A percentile compares a stretch with the other conserved stretches of the same genome.
phyloP scores from a whole-genome alignment of 2,888 invertebrate species.

The Vesta saturnalis region DNA sequence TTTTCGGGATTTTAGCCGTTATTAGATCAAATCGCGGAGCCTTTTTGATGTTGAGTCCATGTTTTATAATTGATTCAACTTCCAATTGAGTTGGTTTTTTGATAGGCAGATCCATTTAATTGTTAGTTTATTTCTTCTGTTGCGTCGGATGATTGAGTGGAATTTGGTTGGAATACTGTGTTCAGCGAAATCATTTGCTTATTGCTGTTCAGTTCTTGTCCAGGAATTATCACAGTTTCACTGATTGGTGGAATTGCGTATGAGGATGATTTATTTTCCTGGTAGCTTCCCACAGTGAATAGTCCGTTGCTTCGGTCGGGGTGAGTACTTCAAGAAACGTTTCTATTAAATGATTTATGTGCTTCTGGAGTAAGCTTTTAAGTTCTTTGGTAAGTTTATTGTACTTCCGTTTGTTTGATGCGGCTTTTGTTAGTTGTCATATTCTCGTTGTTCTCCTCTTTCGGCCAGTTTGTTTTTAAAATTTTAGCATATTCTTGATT shows the following conservation, averaged over 20 bases:
- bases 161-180: background rate
- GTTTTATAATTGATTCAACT: background rate
- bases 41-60: no score
- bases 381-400: no score
- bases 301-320: no score
- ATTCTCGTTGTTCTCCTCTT: background rate
- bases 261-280: no score
- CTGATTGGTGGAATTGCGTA: background rate
- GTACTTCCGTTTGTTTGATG: no score
- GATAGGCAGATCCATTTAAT: slow-evolving; percentile 2
- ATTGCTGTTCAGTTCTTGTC: background rate
- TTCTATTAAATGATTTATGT: background rate
- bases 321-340: no score
- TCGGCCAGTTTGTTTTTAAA: background rate
- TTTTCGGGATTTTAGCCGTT: no score
- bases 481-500: background rate
- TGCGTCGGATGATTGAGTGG: background rate
- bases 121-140: slow-evolving; percentile 3
- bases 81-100: background rate
- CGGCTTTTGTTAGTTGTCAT: no score
- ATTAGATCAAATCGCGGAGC: no score
- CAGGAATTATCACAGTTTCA: background rate
- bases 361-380: background rate
- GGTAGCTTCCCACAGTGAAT: no score
- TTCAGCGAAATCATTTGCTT: background rate